A percentile compares a stretch with the other conserved stretches of the same genome.
Conservation (phyloP, 35 echinoderm and acorn worm species). For the Ptychodera flava region DNA sequence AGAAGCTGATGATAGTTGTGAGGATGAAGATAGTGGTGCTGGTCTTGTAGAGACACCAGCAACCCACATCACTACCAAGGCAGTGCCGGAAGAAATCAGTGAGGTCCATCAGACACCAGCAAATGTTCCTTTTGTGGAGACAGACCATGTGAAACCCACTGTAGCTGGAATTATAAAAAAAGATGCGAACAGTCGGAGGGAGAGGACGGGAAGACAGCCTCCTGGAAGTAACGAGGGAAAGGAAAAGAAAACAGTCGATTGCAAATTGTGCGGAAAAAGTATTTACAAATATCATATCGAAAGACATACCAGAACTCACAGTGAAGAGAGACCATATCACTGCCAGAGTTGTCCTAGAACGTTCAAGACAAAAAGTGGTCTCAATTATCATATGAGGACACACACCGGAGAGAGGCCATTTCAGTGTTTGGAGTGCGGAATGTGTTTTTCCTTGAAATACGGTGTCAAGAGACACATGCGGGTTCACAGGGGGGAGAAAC, state of each 20-base stretch:
- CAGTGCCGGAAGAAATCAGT: too few relatives aligned
- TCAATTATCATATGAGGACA: conserved; percentile 5
- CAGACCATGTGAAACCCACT: too few relatives aligned
- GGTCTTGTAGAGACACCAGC: too few relatives aligned
- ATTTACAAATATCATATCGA: conserved; percentile 10
- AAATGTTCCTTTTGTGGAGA: too few relatives aligned
- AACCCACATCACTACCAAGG: too few relatives aligned
- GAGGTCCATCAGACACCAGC: too few relatives aligned
- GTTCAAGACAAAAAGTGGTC: conserved; percentile 8
- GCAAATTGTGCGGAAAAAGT: conserved; percentile 16
- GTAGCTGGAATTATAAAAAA: too few relatives aligned
- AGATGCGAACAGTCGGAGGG: too few relatives aligned
- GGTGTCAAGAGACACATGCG: conserved; percentile 12
- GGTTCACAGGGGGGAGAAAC: conserved; percentile 13
- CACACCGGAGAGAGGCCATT: conserved; percentile 18
- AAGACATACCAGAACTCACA: conserved; percentile 19
- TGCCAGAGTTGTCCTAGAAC: conserved; percentile 15
- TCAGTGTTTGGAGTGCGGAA: conserved; percentile 18
- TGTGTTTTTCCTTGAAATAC: not conserved
- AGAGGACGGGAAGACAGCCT: too few relatives aligned
- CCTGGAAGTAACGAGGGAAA: too few relatives aligned
- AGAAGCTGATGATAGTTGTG: too few relatives aligned
- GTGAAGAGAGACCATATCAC: conserved; percentile 2
- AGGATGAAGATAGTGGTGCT: too few relatives aligned
- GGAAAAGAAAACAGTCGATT: conserved; percentile 4